Evolutionary conservation across 2,113 vertebrate species (phyloP).

Genomic region (Mobula birostris): DNA sequence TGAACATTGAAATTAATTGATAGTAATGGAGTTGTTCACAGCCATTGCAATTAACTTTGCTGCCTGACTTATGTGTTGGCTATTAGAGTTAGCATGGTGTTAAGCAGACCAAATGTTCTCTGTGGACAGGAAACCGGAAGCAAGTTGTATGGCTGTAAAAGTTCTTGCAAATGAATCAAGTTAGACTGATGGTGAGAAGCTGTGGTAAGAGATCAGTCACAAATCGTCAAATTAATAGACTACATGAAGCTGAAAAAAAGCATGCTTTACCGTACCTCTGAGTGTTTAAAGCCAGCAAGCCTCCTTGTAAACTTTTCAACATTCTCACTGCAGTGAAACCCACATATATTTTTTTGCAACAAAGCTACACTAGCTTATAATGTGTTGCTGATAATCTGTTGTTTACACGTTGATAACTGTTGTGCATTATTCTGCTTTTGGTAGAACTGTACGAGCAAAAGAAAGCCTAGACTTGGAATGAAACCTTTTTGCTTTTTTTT

Average conservation of each 20-base stretch:
- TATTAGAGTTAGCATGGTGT: not conserved
- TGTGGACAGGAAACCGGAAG: conserved; percentile 18
- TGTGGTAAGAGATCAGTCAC: not conserved
- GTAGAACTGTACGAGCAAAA: not conserved
- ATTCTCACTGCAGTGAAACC: conserved; percentile 10
- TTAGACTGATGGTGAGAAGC: not conserved
- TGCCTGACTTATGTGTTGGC: not conserved
- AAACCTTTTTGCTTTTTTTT: not conserved
- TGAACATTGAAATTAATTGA: conserved; percentile 7
- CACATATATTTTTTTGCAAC: not conserved
- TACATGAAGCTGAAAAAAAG: not conserved
- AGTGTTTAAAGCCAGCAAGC: not conserved
- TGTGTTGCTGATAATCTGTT: conserved; percentile 7
- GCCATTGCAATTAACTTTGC: not conserved
- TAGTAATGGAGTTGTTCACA: not conserved
- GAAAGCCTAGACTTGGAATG: not conserved
- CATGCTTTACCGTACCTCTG: not conserved
- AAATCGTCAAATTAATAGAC: not conserved
- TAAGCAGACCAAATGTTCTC: not conserved
- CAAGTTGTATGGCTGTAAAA: conserved; percentile 12
- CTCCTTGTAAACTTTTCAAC: conserved; percentile 12
- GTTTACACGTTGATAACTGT: not conserved
- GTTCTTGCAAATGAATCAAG: not conserved
- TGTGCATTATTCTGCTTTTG: not conserved
- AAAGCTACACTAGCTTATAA: not conserved